These are phyloP conservation scores for Cistogaster globosa DNA, from an alignment of 2,888 invertebrate species.

Conservation along the genomic window DNA sequence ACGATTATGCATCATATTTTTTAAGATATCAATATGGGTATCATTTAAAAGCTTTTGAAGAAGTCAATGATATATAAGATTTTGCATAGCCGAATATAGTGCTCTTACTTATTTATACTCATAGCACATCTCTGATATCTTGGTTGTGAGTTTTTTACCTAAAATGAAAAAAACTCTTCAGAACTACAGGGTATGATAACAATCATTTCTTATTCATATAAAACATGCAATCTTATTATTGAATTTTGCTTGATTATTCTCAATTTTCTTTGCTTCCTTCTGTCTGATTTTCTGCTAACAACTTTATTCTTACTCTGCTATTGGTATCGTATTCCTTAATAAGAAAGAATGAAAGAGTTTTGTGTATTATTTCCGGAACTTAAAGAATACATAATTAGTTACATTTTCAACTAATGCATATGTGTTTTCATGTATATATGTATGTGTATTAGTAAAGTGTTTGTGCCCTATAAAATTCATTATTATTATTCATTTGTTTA, in stretches of 20 bases:
- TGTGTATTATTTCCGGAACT: constrained; percentile 49
- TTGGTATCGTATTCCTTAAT: constrained; percentile 1
- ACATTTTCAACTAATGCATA: constrained; percentile 50
- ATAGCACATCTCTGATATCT: no score
- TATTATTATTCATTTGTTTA: constrained; percentile 48
- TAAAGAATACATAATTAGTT: constrained; percentile 68
- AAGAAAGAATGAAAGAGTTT: neutral
- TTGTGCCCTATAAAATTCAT: constrained; percentile 32
- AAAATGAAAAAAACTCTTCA: no score
- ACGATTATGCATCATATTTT: no score
- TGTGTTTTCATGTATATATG: no score
- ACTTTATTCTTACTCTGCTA: neutral
- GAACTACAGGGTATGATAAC: neutral
- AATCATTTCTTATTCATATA: neutral
- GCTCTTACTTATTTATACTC: no score
- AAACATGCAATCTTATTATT: neutral
- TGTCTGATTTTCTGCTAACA: neutral
- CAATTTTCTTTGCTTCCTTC: constrained; percentile 56
- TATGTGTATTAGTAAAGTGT: neutral
- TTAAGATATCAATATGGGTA: no score
- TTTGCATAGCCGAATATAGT: no score
- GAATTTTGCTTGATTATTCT: constrained; percentile 55
- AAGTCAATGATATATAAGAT: no score
- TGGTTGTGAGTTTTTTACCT: no score
- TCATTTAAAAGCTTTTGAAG: no score